Percentiles rank a stretch among this genome's conserved stretches.
phyloP scores from a whole-genome alignment of 2,888 invertebrate genomes.

The Muschampia staudingeri region DNA sequence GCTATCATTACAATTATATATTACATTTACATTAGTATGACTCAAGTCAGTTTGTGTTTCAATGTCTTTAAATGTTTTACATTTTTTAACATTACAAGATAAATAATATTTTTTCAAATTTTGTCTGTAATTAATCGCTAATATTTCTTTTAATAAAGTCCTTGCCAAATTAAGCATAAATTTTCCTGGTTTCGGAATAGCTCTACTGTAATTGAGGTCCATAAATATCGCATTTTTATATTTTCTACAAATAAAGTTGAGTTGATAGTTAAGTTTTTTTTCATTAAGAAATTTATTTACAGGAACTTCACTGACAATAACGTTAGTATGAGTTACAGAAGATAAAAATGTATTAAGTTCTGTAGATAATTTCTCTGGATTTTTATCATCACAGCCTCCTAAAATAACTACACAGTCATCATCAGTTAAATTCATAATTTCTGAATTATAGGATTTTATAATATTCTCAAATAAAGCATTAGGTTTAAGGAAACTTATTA shows the following conservation, averaged over 20 bases:
- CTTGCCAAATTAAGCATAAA: neutral
- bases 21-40: neutral
- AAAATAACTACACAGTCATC: slow-evolving; percentile 19
- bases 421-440: neutral
- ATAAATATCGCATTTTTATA: neutral
- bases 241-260: slow-evolving; percentile 7
- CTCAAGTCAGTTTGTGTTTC: slow-evolving; percentile 6
- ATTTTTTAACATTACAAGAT: neutral
- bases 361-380: slow-evolving; percentile 5
- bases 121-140: slow-evolving; percentile 3
- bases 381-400: slow-evolving; percentile 25
- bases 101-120: neutral
- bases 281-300: slow-evolving; percentile 23
- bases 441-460: neutral
- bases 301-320: slow-evolving; percentile 7
- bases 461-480: slow-evolving; percentile 7
- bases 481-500: slow-evolving; percentile 10
- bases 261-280: slow-evolving; percentile 10
- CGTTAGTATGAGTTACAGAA: slow-evolving; percentile 16
- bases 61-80: slow-evolving; percentile 3
- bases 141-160: slow-evolving; percentile 15
- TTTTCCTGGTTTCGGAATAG: neutral
- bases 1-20: too few relatives aligned
- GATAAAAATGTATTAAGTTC: slow-evolving; percentile 17
- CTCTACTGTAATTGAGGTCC: slow-evolving; percentile 9